Percentiles rank a stretch among this genome's conserved stretches.
These are phyloP conservation scores for Galago senegalensis DNA, from an alignment of 2,797 vertebrate genomes.

Conservation along the genomic window DNA sequence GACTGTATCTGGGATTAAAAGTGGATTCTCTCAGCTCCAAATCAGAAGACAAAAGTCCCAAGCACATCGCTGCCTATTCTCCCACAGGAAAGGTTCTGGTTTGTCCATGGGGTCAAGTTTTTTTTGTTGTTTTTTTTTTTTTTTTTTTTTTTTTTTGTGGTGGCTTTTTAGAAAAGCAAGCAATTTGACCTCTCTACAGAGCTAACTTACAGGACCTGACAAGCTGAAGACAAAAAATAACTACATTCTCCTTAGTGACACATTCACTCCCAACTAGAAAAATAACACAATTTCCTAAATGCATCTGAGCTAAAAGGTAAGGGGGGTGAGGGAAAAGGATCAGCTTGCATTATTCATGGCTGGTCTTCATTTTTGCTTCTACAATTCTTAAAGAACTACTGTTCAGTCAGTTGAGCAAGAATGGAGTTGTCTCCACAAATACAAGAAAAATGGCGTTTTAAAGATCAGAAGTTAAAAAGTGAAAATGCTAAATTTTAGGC, in stretches of 20 bases:
- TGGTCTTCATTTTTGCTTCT: constrained; percentile 45
- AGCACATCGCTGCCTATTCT: not conserved
- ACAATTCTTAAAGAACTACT: constrained; percentile 36
- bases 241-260: constrained; percentile 14
- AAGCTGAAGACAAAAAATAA: constrained; percentile 57
- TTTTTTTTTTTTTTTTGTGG: constrained; percentile 16
- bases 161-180: constrained; percentile 63
- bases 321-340: not conserved
- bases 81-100: constrained; percentile 58
- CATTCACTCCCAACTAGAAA: constrained; percentile 58
- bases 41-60: not conserved
- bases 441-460: constrained; percentile 67
- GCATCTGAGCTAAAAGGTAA: constrained; percentile 6
- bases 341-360: not conserved
- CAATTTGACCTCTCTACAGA: constrained; percentile 48
- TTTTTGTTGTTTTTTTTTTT: too few relatives aligned
- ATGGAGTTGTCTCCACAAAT: constrained; percentile 26
- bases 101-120: constrained; percentile 8
- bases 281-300: constrained; percentile 59
- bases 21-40: constrained; percentile 27
- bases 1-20: not conserved
- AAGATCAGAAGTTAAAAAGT: not conserved
- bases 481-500: not conserved
- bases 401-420: constrained; percentile 36
- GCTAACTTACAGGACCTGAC: constrained; percentile 45